These are phyloP conservation scores for Cyaniris semiargus DNA, from an alignment of 2,888 invertebrate genomes.

Conservation along the genomic window DNA sequence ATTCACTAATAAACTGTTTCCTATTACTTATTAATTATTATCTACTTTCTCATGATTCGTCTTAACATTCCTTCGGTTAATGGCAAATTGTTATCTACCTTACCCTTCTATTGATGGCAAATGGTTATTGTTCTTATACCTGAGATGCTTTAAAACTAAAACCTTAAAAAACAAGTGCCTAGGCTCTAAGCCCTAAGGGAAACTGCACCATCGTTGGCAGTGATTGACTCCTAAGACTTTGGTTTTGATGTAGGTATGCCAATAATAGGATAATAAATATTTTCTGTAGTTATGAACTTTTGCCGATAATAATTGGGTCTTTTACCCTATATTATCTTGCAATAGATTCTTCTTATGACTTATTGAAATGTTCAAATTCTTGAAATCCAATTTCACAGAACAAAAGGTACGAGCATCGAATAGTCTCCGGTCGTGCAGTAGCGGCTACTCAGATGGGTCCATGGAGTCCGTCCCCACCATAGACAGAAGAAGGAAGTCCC, in stretches of 20 bases:
- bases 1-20: background rate
- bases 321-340: too few species aligned
- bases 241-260: too few species aligned
- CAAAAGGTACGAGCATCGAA: constrained; percentile 66
- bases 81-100: background rate
- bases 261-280: too few species aligned
- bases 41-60: background rate
- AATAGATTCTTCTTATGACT: background rate
- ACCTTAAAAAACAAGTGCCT: too few species aligned
- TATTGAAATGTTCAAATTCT: background rate
- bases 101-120: background rate
- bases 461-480: constrained; percentile 58
- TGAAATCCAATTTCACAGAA: constrained; percentile 49
- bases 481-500: constrained; percentile 57
- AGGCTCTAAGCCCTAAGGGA: too few species aligned
- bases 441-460: constrained; percentile 67
- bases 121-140: background rate
- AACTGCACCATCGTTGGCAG: too few species aligned
- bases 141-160: too few species aligned
- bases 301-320: too few species aligned
- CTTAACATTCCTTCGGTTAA: background rate
- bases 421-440: constrained; percentile 70
- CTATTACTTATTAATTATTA: background rate
- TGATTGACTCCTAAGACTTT: too few species aligned
- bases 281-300: too few species aligned